Evolutionary conservation across 2,888 invertebrate species (phyloP).

Genomic region (Dicycla oo): DNA sequence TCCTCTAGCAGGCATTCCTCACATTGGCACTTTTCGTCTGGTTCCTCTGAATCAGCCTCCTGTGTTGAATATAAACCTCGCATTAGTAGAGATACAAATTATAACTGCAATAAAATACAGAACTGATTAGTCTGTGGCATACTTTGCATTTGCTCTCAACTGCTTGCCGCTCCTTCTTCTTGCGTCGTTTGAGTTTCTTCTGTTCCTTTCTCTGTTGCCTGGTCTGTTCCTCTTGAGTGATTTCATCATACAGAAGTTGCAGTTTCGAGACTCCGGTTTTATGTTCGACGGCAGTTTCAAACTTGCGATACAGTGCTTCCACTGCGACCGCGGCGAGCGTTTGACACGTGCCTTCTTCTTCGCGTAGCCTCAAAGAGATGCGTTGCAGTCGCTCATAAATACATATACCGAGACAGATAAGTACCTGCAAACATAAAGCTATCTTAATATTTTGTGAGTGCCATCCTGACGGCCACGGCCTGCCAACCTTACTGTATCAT

Average conservation of each 20-base stretch:
- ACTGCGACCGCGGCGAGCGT: conserved; percentile 97
- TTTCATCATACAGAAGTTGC: conserved; percentile 96
- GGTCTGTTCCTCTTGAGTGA: conserved; percentile 96
- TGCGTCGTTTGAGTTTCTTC: conserved; percentile 94
- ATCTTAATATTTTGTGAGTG: neutral
- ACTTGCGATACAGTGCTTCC: conserved; percentile 96
- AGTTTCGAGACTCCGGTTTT: conserved; percentile 97
- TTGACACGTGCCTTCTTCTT: conserved; percentile 98
- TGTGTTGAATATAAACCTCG: conserved; percentile 61
- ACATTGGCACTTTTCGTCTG: conserved; percentile 88
- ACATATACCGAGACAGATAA: conserved; percentile 98
- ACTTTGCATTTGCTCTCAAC: conserved; percentile 87
- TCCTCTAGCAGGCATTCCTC: conserved; percentile 86
- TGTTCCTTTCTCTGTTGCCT: conserved; percentile 96
- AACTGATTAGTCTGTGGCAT: conserved; percentile 18
- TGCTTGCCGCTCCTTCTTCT: conserved; percentile 92
- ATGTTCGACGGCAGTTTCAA: conserved; percentile 96
- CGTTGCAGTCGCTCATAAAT: conserved; percentile 97
- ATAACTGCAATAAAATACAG: neutral
- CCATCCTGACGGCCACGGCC: too few species aligned
- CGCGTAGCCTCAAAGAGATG: conserved; percentile 95
- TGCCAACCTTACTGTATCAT: too few species aligned
- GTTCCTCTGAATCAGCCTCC: conserved; percentile 88
- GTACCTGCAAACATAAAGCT: conserved; percentile 87
- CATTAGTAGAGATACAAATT: conserved; percentile 15